Base-by-base conservation (phyloP, 2,113 vertebrate species). In the Sinocyclocheilus maitianheensis region DNA sequence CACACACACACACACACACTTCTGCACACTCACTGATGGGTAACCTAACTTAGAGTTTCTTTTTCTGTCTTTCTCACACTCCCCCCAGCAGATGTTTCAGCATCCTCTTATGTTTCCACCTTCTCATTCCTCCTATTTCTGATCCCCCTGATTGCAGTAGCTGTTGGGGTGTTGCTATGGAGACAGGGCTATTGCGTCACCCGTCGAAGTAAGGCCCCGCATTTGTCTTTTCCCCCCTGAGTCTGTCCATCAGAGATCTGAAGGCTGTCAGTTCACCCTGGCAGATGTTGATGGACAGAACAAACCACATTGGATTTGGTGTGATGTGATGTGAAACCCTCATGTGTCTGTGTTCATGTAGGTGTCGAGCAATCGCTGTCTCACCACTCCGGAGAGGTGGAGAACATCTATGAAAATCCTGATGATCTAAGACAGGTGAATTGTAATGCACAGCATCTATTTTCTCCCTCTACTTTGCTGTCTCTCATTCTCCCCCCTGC, bases 381-480 rank as follows among this genome's bases (percentile, higher is more conserved):
- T 76, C 87, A 93, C 83, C 89, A 90, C 9, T 92, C 92, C 3
- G 80, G 92, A 81, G 93, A 95, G 62, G 86, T 85, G 51, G 93
- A 94, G 83, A 95, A 95, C 91, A 91, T 95, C 89, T 95, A 95
- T 90, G 95, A 95, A 87, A 92, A 94, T 91, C 94, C 94, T 63
- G 94, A 94, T 58, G 91, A 94, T 85, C 79, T 95, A 67, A 92
- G 93, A 94, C 94, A 94, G 94, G 95, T 95, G 93, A 46, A 93
- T 89, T 86, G 63, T 51, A 62, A 37, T 60, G 37, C 22, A 48
- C 14, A 83, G 8, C 18, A 3, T 40, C 86, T 84, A 24, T 4
- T 69, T 40, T 11, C n/a, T 78, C 13, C 58, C 67, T 34, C 75
- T 46, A 11, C 67, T 67, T 85, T 24, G 26, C 34, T 84, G 8